A percentile compares a stretch with the other conserved stretches of the same genome.
phyloP scores from a whole-genome alignment of 2,113 vertebrate genomes.

The Stigmatopora nigra region DNA sequence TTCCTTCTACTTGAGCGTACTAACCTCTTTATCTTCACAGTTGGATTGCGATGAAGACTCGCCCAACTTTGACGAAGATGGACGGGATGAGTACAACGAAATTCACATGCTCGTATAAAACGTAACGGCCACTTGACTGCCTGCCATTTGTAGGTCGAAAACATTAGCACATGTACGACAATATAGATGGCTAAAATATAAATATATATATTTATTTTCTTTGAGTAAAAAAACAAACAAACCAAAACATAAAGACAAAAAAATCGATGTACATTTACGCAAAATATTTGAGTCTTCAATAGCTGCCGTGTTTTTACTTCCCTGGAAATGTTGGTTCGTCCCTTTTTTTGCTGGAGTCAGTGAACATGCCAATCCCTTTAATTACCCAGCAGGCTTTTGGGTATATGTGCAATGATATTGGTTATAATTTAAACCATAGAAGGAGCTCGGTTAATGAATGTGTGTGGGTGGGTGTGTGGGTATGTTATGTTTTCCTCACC shows the following conservation, averaged over 20 bases:
- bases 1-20: background rate
- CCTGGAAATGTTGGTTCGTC: conserved; percentile 9
- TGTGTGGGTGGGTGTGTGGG: background rate
- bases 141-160: background rate
- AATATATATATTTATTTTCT: background rate
- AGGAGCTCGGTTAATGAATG: background rate
- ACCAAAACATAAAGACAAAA: background rate
- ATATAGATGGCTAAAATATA: background rate
- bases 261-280: background rate
- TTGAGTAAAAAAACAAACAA: background rate
- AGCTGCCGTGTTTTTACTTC: conserved; percentile 28
- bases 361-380: conserved; percentile 41
- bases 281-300: conserved; percentile 17
- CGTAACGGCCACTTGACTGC: background rate
- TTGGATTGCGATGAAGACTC: conserved; percentile 88
- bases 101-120: conserved; percentile 92
- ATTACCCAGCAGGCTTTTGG: conserved; percentile 40
- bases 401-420: conserved; percentile 48
- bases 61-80: conserved; percentile 93
- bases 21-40: conserved; percentile 57
- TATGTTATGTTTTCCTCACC: background rate
- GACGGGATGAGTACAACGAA: conserved; percentile 93
- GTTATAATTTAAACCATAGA: conserved; percentile 7
- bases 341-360: background rate
- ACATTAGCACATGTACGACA: background rate